Base-by-base conservation (phyloP, 1,140 invertebrate species). In the Eupristina koningsbergeri region DNA sequence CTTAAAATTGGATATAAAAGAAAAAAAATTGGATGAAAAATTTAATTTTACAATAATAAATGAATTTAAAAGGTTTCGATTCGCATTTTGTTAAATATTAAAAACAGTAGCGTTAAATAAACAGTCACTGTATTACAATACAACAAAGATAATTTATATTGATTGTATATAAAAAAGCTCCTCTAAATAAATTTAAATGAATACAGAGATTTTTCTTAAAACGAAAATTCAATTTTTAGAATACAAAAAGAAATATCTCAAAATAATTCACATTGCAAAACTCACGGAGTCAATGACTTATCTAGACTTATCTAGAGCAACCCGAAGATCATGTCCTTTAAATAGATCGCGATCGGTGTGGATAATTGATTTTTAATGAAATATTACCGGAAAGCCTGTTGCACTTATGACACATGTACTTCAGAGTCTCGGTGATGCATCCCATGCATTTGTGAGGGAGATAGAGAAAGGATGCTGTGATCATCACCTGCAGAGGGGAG, bases 351-450 rank as follows among this genome's bases (percentile, higher is more conserved):
- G 29, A 8, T 13, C 47, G 26, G 26, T 64, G 19, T 39, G 22
- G 36, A 41, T 41, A 31, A 61, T 77, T 76, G 41, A 61, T 77
- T 76, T 67, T 13, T n/a, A 22, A 58, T 31, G 39, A 69, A 77
- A 63, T 39, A 47, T 77, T 69, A 61, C 34, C 73, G 61, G 58
- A 82, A 82, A 76, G 74, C 77, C 58, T 67, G 41, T 82, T 82
- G 74, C 73, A 82, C 58, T 53, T 64, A 26, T 34, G 58, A 5
- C 17, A 58, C 22, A 50, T 58, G 50, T 29, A 39, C 17, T 69
- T 69, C 36, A 69, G 0, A 6, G 22, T 6, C 17, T 58, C 29
- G 50, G 53, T 61, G 76, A 78, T 58, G 34, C 39, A 63, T n/a
- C 36, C 34, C 39, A 36, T 41, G 63, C 31, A 7, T 64, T 15